These are phyloP conservation scores for Crocodylus rhombifer DNA, from an alignment of 2,797 vertebrate genomes.

Conservation along the genomic window DNA sequence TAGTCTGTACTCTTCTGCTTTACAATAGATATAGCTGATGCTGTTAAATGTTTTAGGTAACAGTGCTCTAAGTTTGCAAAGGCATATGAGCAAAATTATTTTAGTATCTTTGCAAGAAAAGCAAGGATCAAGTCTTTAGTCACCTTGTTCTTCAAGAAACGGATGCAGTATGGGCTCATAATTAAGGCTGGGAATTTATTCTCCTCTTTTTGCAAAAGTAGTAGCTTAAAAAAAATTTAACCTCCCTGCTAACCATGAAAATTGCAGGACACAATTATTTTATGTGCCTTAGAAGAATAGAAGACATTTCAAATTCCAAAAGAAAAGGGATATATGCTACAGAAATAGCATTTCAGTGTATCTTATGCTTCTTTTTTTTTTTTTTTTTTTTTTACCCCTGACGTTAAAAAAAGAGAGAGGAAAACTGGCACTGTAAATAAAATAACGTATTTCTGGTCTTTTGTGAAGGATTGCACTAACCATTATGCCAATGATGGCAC, in stretches of 20 bases:
- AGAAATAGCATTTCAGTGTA: neutral
- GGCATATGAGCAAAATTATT: neutral
- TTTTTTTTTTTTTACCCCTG: too few relatives aligned
- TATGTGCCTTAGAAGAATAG: neutral
- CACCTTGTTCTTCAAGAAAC: neutral
- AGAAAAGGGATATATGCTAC: rapidly evolving
- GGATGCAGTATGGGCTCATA: neutral
- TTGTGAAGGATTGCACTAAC: neutral
- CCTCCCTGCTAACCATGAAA: neutral
- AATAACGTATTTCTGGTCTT: neutral
- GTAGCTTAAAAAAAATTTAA: neutral
- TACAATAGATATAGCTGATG: neutral
- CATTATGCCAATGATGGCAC: neutral
- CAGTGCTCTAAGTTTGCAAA: neutral
- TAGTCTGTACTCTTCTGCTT: neutral
- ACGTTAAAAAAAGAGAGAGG: too few relatives aligned
- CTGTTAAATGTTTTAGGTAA: neutral
- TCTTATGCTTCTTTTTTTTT: neutral
- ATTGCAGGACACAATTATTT: neutral
- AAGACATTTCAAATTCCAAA: neutral
- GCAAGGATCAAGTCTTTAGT: neutral
- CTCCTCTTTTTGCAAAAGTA: neutral
- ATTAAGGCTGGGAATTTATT: neutral
- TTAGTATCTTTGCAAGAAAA: neutral
- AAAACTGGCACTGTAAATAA: neutral